A percentile compares a stretch with the other conserved stretches of the same genome.
Evolutionary conservation across 2,888 invertebrate species (phyloP).

Genomic region (Cheilosia scutellata): DNA sequence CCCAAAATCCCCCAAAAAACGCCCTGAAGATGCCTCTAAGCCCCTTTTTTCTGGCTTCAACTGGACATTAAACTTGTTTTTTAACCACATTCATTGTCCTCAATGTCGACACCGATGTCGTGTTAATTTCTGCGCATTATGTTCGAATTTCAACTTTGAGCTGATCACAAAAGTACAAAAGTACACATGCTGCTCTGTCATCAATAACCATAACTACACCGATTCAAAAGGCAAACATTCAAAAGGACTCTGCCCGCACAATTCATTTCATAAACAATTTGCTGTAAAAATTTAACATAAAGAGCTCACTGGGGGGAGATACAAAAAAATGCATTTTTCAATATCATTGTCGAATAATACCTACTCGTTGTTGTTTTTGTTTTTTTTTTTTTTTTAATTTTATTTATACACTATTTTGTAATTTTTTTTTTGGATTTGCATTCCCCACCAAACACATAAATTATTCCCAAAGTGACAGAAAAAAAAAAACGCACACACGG

Average conservation of each 20-base stretch:
- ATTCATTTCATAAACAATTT: constrained; percentile 25
- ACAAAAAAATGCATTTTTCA: constrained; percentile 3
- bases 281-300: constrained; percentile 16
- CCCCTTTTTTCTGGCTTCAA: too few species aligned
- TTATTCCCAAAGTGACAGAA: constrained; percentile 65
- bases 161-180: background rate
- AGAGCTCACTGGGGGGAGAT: background rate
- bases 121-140: too few species aligned
- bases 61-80: too few species aligned
- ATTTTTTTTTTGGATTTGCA: background rate
- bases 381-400: constrained; percentile 3
- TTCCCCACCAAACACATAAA: constrained; percentile 49
- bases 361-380: background rate
- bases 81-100: too few species aligned
- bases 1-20: too few species aligned
- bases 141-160: background rate
- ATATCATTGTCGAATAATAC: constrained; percentile 46
- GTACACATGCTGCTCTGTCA: constrained; percentile 7
- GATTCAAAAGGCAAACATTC: background rate
- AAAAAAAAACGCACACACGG: constrained; percentile 45
- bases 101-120: too few species aligned
- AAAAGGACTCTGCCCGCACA: background rate
- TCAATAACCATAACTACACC: constrained; percentile 1
- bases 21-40: too few species aligned
- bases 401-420: constrained; percentile 30